phyloP scores from a whole-genome alignment of 2,888 invertebrate species.

The Alcis repandata region DNA sequence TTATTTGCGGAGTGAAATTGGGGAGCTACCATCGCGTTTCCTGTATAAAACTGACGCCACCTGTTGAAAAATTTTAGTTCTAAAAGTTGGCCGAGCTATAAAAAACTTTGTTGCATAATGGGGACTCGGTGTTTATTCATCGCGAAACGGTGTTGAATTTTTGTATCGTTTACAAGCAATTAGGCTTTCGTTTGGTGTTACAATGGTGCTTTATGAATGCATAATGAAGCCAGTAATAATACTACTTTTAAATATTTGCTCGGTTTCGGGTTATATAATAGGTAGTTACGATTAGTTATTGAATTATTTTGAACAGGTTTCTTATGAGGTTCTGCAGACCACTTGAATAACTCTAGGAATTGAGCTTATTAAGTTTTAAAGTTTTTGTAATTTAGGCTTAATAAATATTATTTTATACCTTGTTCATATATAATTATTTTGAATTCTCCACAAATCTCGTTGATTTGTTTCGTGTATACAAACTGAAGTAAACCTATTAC shows the following conservation, averaged over 20 bases:
- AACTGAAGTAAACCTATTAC: background rate
- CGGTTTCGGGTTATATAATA: background rate
- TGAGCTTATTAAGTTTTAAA: no score
- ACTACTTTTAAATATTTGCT: background rate
- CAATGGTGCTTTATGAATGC: slow-evolving; percentile 12
- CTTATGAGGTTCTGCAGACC: no score
- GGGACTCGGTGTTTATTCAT: slow-evolving; percentile 16
- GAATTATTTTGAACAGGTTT: no score
- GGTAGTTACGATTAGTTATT: no score
- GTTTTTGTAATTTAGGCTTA: no score
- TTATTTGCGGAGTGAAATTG: background rate
- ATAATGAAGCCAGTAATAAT: slow-evolving; percentile 17
- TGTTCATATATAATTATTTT: no score
- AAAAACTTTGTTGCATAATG: background rate
- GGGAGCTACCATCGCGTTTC: background rate
- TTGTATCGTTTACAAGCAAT: slow-evolving; percentile 26
- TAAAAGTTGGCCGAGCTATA: background rate
- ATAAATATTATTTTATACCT: no score
- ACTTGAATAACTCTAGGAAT: no score
- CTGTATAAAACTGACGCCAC: background rate
- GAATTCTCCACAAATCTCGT: no score
- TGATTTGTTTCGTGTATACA: no score
- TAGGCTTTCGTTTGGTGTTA: slow-evolving; percentile 10
- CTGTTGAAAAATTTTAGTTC: background rate
- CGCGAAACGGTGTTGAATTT: slow-evolving; percentile 18